A percentile compares a stretch with the other conserved stretches of the same genome.
Evolutionary conservation across 2,888 invertebrate genomes (phyloP).

Genomic region (Meteorus colon): DNA sequence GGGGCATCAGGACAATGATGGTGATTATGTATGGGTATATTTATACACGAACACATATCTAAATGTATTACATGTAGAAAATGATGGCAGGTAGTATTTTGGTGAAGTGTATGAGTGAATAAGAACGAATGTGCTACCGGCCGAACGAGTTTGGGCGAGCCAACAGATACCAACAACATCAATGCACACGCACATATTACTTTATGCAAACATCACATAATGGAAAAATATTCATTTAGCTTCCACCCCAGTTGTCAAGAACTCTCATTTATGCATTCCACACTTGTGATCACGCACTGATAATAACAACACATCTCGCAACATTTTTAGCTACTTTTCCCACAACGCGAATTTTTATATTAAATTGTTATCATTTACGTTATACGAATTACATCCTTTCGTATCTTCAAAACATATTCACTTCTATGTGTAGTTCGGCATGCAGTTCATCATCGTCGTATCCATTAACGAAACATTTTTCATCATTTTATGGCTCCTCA

Average conservation of each 20-base stretch:
- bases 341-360: too few relatives aligned
- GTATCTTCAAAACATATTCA: neutral
- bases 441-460: neutral
- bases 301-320: too few relatives aligned
- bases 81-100: neutral
- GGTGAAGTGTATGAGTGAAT: neutral
- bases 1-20: neutral
- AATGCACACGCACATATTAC: slow-evolving; percentile 28
- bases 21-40: neutral
- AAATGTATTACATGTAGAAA: neutral
- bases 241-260: too few relatives aligned
- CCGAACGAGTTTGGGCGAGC: slow-evolving; percentile 49
- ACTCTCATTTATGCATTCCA: too few relatives aligned
- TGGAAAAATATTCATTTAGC: neutral
- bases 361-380: too few relatives aligned
- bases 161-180: slow-evolving; percentile 21
- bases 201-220: neutral
- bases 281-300: too few relatives aligned
- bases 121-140: slow-evolving; percentile 34
- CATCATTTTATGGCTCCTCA: neutral
- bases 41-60: neutral
- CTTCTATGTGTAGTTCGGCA: neutral
- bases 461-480: neutral
- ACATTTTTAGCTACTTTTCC: too few relatives aligned
- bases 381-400: too few relatives aligned